phyloP scores from a whole-genome alignment of 2,888 invertebrate genomes.

The Eutolmus rufibarbis region DNA sequence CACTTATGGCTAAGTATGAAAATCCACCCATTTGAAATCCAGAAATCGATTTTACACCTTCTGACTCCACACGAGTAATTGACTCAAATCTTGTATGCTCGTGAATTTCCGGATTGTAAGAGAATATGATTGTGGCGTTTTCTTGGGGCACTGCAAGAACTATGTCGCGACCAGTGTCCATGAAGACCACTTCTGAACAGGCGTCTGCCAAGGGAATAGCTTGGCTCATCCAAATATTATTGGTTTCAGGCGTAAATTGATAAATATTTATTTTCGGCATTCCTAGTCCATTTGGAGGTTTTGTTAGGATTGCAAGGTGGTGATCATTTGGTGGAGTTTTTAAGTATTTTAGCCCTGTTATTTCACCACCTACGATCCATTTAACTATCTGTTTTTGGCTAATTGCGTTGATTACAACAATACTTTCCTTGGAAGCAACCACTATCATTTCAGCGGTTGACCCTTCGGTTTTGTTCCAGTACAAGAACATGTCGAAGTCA shows the following conservation, averaged over 20 bases:
- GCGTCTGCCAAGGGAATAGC: slow-evolving; percentile 53
- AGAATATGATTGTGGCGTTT: slow-evolving; percentile 54
- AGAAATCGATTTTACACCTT: slow-evolving; percentile 54
- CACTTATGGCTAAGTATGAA: slow-evolving; percentile 59
- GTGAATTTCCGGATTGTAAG: slow-evolving; percentile 53
- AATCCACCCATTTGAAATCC: slow-evolving; percentile 61
- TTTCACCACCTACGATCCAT: slow-evolving; percentile 53
- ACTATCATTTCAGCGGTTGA: background rate
- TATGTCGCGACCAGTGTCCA: slow-evolving; percentile 58
- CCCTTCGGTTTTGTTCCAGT: background rate
- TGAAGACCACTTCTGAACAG: slow-evolving; percentile 52
- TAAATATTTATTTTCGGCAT: slow-evolving; percentile 54
- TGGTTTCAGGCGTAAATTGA: slow-evolving; percentile 52
- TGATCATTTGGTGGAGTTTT: slow-evolving; percentile 50
- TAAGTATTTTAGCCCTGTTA: slow-evolving; percentile 53
- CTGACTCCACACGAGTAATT: slow-evolving; percentile 50
- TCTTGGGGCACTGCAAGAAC: slow-evolving; percentile 57
- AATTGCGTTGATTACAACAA: background rate
- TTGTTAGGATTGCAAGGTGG: slow-evolving; percentile 53
- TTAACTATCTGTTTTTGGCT: slow-evolving; percentile 51
- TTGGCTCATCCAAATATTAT: slow-evolving; percentile 59
- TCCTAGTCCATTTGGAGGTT: slow-evolving; percentile 45
- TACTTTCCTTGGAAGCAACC: slow-evolving; percentile 30
- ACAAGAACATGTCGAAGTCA: background rate
- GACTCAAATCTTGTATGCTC: slow-evolving; percentile 50